Evolutionary conservation across 2,797 vertebrate genomes (phyloP), one percentile per base, ranked within the genome.

Genomic region (Rhabdophis nuchalis): DNA sequence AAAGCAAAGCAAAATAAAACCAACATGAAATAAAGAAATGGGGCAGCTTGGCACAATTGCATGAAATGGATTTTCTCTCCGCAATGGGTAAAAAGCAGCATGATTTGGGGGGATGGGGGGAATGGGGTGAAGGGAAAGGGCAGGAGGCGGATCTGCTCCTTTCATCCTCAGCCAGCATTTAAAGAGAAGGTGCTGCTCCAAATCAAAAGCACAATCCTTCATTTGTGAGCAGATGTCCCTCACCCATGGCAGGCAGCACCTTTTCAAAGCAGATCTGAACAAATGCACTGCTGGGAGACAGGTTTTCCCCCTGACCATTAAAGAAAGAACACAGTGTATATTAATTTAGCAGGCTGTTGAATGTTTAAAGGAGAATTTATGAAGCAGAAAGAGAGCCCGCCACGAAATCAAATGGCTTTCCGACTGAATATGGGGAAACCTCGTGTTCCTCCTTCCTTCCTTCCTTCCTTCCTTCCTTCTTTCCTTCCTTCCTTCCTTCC

Each of bases 151-250:
- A 96, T 96, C 97, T 96, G 97, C 92, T 92, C 97, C 97, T 98
- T 98, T 98, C 97, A 98, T 98, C 97, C 95, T 95, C 96, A 95
- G 97, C 97, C 96, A 96, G 97, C 96, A 92, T 95, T 94, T 93
- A 93, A 94, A 96, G 95, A 32, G 92, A 95, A 97, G 94, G 96
- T 96, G 97, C 97, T 98, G 97, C 97, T 98, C 97, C 96, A 90
- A 96, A 96, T 94, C 96, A 95, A 97, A 95, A 97, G 97, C 97
- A 98, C 98, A 98, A 98, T 97, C 96, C 95, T 87, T 97, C 97
- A 96, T 97, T 97, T 98, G 98, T 98, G 98, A 96, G 97, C 97
- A 96, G 97, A 96, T 96, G 97, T 97, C 97, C 94, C 96, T 96
- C 96, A 96, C 96, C 53, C 93, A 56, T 93, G 68, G 95, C 77